A percentile compares a stretch with the other conserved stretches of the same genome.
Conservation (phyloP, 1,140 invertebrate genomes). For the Brachionus plicatilis region DNA sequence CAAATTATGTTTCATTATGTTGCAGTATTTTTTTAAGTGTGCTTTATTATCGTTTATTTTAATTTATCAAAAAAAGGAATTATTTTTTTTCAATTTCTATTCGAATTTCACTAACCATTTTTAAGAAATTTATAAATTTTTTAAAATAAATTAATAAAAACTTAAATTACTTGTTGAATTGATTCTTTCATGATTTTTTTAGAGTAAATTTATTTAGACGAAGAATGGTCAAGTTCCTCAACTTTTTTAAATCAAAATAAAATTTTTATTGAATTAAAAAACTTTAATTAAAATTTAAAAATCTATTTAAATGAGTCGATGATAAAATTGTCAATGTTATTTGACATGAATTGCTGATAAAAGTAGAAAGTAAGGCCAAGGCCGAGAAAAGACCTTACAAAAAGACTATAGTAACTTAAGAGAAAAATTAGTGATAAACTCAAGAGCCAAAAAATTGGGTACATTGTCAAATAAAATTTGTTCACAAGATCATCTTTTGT, state of each 20-base stretch:
- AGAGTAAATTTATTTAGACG: not conserved
- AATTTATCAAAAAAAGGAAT: no score
- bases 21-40: no score
- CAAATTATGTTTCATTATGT: no score
- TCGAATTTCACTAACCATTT: no score
- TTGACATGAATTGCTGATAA: constrained; percentile 16
- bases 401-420: not conserved
- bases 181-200: not conserved
- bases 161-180: no score
- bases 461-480: not conserved
- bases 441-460: not conserved
- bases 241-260: not conserved
- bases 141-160: no score
- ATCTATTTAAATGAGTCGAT: not conserved
- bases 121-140: no score
- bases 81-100: no score
- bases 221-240: not conserved
- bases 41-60: no score
- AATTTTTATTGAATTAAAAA: not conserved
- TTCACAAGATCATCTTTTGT: not conserved
- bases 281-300: not conserved
- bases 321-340: constrained; percentile 1
- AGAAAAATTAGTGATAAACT: not conserved
- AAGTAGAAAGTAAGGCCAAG: not conserved
- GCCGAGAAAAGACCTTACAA: not conserved